phyloP scores from a whole-genome alignment of 2,888 invertebrate genomes.

The Drosophila meridiana region DNA sequence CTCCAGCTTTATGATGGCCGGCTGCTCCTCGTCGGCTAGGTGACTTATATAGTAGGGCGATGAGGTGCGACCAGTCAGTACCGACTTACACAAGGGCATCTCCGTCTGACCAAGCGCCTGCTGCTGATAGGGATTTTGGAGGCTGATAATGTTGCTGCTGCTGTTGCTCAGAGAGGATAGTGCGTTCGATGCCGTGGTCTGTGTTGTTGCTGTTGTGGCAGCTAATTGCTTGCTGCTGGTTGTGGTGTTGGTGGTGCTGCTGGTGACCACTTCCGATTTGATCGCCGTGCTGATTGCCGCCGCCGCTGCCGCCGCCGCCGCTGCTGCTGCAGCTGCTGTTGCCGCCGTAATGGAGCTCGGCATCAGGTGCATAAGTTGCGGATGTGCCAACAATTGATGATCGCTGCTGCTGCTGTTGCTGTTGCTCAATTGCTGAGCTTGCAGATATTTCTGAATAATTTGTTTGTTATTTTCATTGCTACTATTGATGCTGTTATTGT shows the following conservation, averaged over 20 bases:
- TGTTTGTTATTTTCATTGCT: constrained; percentile 75
- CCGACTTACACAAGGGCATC: constrained; percentile 64
- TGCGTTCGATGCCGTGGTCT: constrained; percentile 75
- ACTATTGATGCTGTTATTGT: constrained; percentile 65
- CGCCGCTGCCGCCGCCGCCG: constrained; percentile 40
- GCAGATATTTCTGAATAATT: constrained; percentile 83
- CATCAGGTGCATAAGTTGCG: constrained; percentile 74
- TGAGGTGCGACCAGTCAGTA: constrained; percentile 46
- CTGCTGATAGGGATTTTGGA: constrained; percentile 71
- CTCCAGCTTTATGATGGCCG: constrained; percentile 66
- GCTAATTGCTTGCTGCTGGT: constrained; percentile 53
- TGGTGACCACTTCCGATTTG: constrained; percentile 62
- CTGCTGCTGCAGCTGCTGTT: constrained; percentile 61
- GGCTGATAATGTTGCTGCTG: constrained; percentile 74
- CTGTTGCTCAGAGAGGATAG: constrained; percentile 69
- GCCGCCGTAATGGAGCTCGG: constrained; percentile 70
- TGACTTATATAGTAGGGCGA: constrained; percentile 62
- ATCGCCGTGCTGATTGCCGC: constrained; percentile 52
- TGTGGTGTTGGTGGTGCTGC: constrained; percentile 59
- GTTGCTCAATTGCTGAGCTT: constrained; percentile 76
- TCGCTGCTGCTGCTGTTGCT: constrained; percentile 58
- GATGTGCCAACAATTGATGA: constrained; percentile 70
- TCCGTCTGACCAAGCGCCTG: constrained; percentile 62
- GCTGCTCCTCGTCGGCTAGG: constrained; percentile 49
- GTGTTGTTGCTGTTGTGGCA: constrained; percentile 66